phyloP scores from a whole-genome alignment of 2,797 vertebrate species.

The Lagodon rhomboides region DNA sequence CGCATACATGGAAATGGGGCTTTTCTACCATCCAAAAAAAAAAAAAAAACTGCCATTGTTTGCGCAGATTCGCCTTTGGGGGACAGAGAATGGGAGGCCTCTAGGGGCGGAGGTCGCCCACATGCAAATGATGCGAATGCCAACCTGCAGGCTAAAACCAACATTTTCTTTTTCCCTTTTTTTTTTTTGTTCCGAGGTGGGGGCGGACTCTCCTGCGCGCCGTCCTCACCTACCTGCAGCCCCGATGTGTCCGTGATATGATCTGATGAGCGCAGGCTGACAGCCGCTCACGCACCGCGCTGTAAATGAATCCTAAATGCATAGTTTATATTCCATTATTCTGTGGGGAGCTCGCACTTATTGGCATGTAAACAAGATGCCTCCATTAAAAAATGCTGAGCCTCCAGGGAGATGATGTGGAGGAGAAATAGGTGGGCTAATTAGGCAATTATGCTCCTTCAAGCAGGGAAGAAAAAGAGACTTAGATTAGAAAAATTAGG shows the following conservation, averaged over 20 bases:
- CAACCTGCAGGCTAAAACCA: slow-evolving; percentile 68
- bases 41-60: slow-evolving; percentile 75
- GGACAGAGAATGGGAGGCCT: slow-evolving; percentile 76
- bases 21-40: slow-evolving; percentile 64
- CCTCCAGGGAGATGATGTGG: slow-evolving; percentile 19
- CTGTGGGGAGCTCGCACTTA: not conserved
- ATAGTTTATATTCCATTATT: slow-evolving; percentile 13
- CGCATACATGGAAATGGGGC: slow-evolving; percentile 59
- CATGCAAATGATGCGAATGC: slow-evolving; percentile 76
- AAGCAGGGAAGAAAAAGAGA: not conserved
- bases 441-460: not conserved
- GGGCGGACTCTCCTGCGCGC: slow-evolving; percentile 30
- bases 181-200: slow-evolving; percentile 8
- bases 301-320: not conserved
- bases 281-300: no score
- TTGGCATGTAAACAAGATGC: slow-evolving; percentile 21
- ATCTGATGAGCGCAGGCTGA: not conserved
- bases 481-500: no score
- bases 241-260: not conserved
- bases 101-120: slow-evolving; percentile 79
- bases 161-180: slow-evolving; percentile 23
- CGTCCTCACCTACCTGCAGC: slow-evolving; percentile 51
- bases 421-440: not conserved
- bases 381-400: slow-evolving; percentile 24
- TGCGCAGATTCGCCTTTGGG: slow-evolving; percentile 75